Percentiles rank a stretch among this genome's conserved stretches.
Evolutionary conservation across 2,888 invertebrate genomes (phyloP).

Genomic region (Sarcophaga rosellei): DNA sequence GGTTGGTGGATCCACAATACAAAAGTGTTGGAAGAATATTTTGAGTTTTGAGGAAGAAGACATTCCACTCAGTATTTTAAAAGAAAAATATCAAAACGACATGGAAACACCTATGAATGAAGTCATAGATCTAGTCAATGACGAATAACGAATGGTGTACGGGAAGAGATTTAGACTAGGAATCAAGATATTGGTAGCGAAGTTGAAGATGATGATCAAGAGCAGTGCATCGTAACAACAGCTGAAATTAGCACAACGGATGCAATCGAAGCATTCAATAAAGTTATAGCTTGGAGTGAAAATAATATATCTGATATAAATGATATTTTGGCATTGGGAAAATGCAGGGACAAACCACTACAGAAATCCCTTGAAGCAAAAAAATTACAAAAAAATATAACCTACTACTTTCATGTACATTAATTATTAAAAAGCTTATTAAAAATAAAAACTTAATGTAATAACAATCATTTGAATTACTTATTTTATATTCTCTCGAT

Average conservation of each 20-base stretch:
- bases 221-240: too few species aligned
- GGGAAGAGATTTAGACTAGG: conserved; percentile 9
- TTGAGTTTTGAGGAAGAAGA: conserved; percentile 22
- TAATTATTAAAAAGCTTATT: too few species aligned
- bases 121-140: too few species aligned
- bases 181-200: background rate
- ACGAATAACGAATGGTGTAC: background rate
- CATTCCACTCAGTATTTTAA: conserved; percentile 29
- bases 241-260: background rate
- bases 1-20: background rate
- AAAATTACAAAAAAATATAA: conserved; percentile 6
- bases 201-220: too few species aligned
- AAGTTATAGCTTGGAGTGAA: too few species aligned
- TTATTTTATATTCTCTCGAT: too few species aligned
- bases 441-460: too few species aligned
- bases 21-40: conserved; percentile 29
- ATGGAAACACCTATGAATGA: too few species aligned
- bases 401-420: background rate
- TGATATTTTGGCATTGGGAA: background rate
- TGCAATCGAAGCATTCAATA: conserved; percentile 4
- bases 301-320: too few species aligned
- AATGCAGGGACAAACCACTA: background rate
- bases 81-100: conserved; percentile 29
- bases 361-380: background rate
- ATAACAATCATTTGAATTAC: too few species aligned